Base-by-base conservation (phyloP, 2,113 vertebrate species). In the Natator depressus region DNA sequence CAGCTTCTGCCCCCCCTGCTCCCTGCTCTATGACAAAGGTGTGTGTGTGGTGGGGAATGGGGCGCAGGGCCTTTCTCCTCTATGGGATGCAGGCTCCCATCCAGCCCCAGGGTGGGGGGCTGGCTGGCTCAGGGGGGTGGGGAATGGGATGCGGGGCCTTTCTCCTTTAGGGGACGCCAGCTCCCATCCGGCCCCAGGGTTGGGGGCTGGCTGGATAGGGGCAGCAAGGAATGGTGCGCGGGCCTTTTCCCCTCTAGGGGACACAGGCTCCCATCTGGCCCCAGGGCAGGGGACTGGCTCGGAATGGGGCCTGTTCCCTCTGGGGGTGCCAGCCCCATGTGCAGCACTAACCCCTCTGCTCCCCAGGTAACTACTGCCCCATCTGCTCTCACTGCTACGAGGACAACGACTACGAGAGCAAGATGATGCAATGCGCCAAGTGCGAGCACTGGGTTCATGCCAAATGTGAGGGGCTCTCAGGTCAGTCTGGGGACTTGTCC, bases 381-480 rank as follows among this genome's bases (percentile, higher is more conserved):
- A 99, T 99, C 95, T 99, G 99, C 95, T 99, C 98, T 88, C 99
- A 99, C 96, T 99, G 99, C 98, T 99, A 99, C 29, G 99, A 99
- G 92, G 99, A 99, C 97, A 99, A 99, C 25, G 99, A 99, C 97
- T 99, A 99, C 0, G 99, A 99, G 83, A 99, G 99, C 97, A 99
- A 99, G 95, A 99, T 99, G 99, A 99, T 99, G 98, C 99, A 99
- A 93, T 99, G 99, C 50, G 99, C 99, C 6, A 98, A 99, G 50
- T 99, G 99, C 89, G 99, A 99, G 96, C 99, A 99, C 96, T 99
- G 99, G 99, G 99, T 99, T 50, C 99, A 99, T 20, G 99, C 99
- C 65, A 99, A 99, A 97, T 99, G 99, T 62, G 99, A 99, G 95
- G 99, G 99, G 50, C 97, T 99, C 92, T 99, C 99, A 94, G 99